Conservation (phyloP, 2,797 vertebrate genomes). For the Threskiornis aethiopicus region DNA sequence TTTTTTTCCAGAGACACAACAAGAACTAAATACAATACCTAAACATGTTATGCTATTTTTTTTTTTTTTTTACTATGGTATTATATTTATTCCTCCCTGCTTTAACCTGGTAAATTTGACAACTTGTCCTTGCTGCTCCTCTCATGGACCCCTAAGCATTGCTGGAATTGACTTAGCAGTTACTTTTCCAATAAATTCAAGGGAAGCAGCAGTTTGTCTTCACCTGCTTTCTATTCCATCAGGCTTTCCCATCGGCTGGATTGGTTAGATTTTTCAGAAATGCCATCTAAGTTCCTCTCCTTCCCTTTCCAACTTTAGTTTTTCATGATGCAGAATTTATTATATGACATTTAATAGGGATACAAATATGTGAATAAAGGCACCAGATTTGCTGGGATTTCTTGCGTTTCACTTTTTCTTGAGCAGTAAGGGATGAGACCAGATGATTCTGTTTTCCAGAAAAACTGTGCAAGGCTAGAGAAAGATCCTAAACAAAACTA, state of each 20-base stretch:
- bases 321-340: constrained; percentile 1
- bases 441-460: neutral
- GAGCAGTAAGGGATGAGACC: neutral
- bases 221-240: neutral
- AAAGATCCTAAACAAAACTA: neutral
- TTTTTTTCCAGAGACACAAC: neutral
- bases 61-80: neutral
- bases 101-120: neutral
- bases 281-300: neutral
- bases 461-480: neutral
- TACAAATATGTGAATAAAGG: neutral
- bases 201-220: neutral
- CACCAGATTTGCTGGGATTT: neutral
- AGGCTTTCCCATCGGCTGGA: neutral
- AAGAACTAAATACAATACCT: neutral
- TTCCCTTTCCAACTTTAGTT: neutral
- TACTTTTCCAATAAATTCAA: neutral
- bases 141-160: neutral
- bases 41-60: neutral
- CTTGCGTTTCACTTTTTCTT: neutral
- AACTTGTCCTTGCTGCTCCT: neutral
- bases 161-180: neutral
- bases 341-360: neutral
- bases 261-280: neutral
- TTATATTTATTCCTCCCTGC: neutral